Percentiles rank a stretch among this genome's conserved stretches.
These are phyloP conservation scores for Aproaerema taeniolella DNA, from an alignment of 2,888 invertebrate genomes.

Conservation along the genomic window DNA sequence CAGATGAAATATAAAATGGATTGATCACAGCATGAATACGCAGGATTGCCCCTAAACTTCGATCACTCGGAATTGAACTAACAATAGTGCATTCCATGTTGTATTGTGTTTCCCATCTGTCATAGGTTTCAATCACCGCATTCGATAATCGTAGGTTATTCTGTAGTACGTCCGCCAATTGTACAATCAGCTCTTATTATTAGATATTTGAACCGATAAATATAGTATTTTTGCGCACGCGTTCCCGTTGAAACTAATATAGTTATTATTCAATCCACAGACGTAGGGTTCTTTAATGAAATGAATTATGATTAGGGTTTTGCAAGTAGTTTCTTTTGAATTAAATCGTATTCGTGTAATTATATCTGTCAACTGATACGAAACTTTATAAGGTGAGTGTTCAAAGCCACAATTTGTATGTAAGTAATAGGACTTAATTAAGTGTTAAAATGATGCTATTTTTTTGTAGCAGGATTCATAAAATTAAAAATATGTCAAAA, in stretches of 20 bases:
- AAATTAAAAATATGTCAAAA: too few species aligned
- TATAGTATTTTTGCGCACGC: conserved; percentile 47
- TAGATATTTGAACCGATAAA: conserved; percentile 46
- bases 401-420: too few species aligned
- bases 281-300: conserved; percentile 6
- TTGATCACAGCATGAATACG: conserved; percentile 49
- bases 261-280: conserved; percentile 36
- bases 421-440: too few species aligned
- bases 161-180: conserved; percentile 39
- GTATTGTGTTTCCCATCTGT: conserved; percentile 67
- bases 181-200: conserved; percentile 51
- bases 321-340: too few species aligned
- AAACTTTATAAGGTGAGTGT: too few species aligned
- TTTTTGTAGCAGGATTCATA: too few species aligned
- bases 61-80: conserved; percentile 49
- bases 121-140: conserved; percentile 55
- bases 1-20: conserved; percentile 41
- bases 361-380: too few species aligned
- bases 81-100: conserved; percentile 48
- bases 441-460: too few species aligned
- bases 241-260: conserved; percentile 42
- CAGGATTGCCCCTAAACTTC: conserved; percentile 58
- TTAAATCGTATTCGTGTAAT: too few species aligned
- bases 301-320: too few species aligned
- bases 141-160: conserved; percentile 57